phyloP scores from a whole-genome alignment of 2,113 vertebrate species.

The Cavia aperea region DNA sequence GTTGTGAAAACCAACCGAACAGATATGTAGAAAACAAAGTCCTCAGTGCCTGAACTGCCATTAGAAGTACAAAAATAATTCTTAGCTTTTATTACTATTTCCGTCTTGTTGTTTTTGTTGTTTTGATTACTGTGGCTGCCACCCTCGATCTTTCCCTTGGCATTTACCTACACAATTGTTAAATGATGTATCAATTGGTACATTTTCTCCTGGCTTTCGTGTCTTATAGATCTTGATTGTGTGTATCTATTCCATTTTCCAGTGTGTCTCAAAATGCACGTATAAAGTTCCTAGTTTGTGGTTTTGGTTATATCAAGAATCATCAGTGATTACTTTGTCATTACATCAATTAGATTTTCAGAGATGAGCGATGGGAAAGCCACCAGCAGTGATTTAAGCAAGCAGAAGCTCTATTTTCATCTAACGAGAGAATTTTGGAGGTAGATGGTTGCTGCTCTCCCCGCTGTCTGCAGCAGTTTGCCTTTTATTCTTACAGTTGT shows the following conservation, averaged over 20 bases:
- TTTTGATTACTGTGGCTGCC: neutral
- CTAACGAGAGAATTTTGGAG: neutral
- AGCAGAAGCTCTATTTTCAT: conserved; percentile 10
- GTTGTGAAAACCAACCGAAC: neutral
- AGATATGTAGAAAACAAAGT: neutral
- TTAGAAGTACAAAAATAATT: neutral
- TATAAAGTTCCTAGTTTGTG: neutral
- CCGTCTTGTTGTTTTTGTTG: neutral
- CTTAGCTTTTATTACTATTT: neutral
- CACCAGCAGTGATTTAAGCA: neutral
- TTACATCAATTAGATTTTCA: conserved; percentile 3
- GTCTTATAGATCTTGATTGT: neutral
- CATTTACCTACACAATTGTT: neutral
- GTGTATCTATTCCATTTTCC: neutral
- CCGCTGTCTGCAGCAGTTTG: neutral
- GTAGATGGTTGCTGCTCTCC: neutral
- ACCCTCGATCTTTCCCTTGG: neutral
- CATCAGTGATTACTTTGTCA: neutral
- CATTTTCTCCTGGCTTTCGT: neutral
- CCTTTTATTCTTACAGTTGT: conserved; percentile 49
- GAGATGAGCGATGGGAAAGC: neutral
- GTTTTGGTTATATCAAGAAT: neutral
- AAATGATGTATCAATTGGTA: neutral
- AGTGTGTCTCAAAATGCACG: neutral
- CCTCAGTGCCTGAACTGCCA: neutral